Evolutionary conservation across 2,113 vertebrate species (phyloP).

Genomic region (Python bivittatus): DNA sequence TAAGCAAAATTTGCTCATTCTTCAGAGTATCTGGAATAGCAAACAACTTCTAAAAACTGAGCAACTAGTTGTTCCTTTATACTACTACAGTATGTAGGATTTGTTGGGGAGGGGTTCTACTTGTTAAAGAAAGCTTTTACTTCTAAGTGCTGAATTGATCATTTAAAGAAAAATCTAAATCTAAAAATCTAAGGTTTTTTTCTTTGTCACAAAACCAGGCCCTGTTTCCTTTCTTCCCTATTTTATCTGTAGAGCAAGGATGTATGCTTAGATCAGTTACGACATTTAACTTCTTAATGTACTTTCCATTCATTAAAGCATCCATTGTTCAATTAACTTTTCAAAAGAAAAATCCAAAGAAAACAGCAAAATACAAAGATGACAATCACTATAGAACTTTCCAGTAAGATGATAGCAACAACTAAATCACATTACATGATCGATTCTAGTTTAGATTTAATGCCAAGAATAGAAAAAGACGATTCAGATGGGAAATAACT

Average conservation of each 20-base stretch:
- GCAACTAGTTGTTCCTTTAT: slow-evolving; percentile 22
- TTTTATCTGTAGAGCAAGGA: background rate
- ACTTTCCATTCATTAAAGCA: background rate
- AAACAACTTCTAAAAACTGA: background rate
- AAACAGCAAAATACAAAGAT: background rate
- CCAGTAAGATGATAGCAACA: background rate
- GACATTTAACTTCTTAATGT: background rate
- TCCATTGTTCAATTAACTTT: background rate
- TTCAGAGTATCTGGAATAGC: background rate
- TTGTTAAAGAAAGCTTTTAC: background rate
- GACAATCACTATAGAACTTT: background rate
- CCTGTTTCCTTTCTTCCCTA: background rate
- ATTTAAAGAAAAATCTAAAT: background rate
- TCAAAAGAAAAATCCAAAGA: background rate
- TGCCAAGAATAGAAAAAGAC: slow-evolving; percentile 3
- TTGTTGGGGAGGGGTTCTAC: slow-evolving; percentile 32
- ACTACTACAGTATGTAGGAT: slow-evolving; percentile 16
- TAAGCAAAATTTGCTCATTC: background rate
- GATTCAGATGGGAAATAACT: background rate
- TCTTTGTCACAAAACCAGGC: background rate
- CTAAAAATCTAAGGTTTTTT: background rate
- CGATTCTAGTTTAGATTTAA: background rate
- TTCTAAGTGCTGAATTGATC: background rate
- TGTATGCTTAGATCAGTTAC: background rate
- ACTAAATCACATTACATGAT: background rate